Base-by-base conservation (phyloP, 1,140 invertebrate genomes). In the Drosophila varians region DNA sequence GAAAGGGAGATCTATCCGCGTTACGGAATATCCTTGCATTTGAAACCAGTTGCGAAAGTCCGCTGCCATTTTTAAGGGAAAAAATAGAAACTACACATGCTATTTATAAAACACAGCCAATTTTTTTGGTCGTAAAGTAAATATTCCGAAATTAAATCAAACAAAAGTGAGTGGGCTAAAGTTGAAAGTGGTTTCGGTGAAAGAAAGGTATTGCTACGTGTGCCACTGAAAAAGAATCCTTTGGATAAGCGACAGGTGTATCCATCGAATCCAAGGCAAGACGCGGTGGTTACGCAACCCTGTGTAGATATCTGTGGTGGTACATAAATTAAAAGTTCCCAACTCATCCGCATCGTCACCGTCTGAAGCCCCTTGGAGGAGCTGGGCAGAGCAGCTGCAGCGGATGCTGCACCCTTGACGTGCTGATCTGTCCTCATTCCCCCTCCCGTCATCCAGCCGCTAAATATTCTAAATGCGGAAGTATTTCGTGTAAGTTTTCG, bases 21-120 rank as follows among this genome's bases (percentile, higher is more conserved):
- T 51, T 64, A 38, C 16, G n/a, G 48, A 49, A 54, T 46, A 42
- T 45, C 14, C 48, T 73, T 77, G 82, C 75, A 84, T 88, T 89
- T 82, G 38, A 52, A 62, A 31, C 42, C 26, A 53, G 14, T 38
- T 56, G 18, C 45, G 34, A 76, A 72, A 69, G 77, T 87, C 54
- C 54, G 77, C 77, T 77, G 82, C 83, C 74, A 82, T 77, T 86
- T 61, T 77, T 38, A 38, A 77, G 60, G 74, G 76, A 69, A 69
- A 77, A 77, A 65, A 82, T 12, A 38, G 14, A 70, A 60, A 72
- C 55, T 74, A 82, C n/a, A n/a, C n/a, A n/a, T 86, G 80, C 88
- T 90, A 90, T 90, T 90, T 90, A 69, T 90, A 90, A 80, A 90
- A 86, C 84, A 90, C 51, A 90, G 88, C 88, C 77, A 90, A 90